Percentiles rank a stretch among this genome's conserved stretches.
phyloP scores from a whole-genome alignment of 2,113 vertebrate genomes.

The Pituophis catenifer region DNA sequence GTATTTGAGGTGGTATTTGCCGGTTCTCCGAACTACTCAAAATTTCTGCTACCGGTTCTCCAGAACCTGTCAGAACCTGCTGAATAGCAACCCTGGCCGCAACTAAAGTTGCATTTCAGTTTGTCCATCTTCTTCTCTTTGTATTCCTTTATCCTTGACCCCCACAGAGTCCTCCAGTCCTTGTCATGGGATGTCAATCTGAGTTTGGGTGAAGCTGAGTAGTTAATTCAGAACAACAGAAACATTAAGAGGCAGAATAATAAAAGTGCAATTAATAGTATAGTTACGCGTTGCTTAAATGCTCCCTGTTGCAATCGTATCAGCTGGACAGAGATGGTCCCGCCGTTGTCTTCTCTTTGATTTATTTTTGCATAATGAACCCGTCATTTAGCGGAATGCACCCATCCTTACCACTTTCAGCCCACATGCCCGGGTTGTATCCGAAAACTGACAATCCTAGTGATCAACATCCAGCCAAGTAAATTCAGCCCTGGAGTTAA shows the following conservation, averaged over 20 bases:
- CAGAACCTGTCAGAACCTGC: no score
- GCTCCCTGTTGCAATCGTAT: background rate
- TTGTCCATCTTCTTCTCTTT: background rate
- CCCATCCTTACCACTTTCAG: background rate
- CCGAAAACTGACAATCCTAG: background rate
- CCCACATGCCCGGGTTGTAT: background rate
- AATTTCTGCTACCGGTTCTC: no score
- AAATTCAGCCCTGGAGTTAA: fast-evolving
- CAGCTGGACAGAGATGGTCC: background rate
- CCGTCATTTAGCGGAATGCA: background rate
- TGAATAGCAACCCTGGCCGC: no score
- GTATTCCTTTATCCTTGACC: background rate
- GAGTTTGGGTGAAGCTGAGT: background rate
- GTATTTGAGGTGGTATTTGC: no score
- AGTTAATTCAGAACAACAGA: background rate
- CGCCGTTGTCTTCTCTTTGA: background rate
- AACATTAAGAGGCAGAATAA: background rate
- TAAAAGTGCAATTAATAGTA: background rate
- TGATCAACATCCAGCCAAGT: background rate
- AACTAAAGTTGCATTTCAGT: background rate
- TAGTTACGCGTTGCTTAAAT: background rate
- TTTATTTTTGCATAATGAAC: slow-evolving; percentile 3
- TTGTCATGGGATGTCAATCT: background rate
- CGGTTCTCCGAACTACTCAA: no score
- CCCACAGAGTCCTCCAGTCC: background rate